These are phyloP conservation scores for Phalacrocorax pelagicus DNA, from an alignment of 2,113 vertebrate genomes.

Conservation along the genomic window DNA sequence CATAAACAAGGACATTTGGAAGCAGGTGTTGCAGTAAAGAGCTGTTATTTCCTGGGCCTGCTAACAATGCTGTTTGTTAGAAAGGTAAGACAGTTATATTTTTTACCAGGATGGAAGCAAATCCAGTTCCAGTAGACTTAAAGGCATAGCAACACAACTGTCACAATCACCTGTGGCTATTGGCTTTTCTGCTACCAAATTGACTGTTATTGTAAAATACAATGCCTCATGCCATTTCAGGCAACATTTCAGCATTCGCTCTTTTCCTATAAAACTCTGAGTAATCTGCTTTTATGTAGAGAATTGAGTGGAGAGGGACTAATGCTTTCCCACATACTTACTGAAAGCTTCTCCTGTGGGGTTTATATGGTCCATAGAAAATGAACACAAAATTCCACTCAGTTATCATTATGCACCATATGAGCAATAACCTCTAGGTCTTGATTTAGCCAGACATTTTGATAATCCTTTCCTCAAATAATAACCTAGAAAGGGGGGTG, in stretches of 20 bases:
- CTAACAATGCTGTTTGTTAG: neutral
- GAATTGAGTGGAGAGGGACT: neutral
- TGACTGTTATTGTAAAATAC: slow-evolving; percentile 13
- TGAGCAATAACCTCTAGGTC: neutral
- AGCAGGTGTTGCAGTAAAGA: neutral
- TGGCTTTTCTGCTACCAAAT: slow-evolving; percentile 46
- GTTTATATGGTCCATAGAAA: neutral
- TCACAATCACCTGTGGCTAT: neutral
- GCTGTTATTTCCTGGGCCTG: neutral
- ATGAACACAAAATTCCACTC: neutral
- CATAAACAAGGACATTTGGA: neutral
- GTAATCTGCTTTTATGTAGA: neutral
- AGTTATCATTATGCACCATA: neutral
- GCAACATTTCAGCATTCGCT: neutral
- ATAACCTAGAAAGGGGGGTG: neutral
- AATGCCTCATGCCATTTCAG: neutral
- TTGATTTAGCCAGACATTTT: neutral
- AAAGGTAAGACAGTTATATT: neutral
- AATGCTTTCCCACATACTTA: neutral
- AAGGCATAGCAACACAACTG: neutral
- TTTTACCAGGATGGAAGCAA: slow-evolving; percentile 35
- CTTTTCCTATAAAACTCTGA: neutral
- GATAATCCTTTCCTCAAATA: neutral
- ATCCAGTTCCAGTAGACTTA: neutral
- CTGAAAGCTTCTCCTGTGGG: neutral